Evolutionary conservation across 2,888 invertebrate species (phyloP), one percentile per base, ranked within the genome.

Genomic region (Caenorhabditis zanzibari): DNA sequence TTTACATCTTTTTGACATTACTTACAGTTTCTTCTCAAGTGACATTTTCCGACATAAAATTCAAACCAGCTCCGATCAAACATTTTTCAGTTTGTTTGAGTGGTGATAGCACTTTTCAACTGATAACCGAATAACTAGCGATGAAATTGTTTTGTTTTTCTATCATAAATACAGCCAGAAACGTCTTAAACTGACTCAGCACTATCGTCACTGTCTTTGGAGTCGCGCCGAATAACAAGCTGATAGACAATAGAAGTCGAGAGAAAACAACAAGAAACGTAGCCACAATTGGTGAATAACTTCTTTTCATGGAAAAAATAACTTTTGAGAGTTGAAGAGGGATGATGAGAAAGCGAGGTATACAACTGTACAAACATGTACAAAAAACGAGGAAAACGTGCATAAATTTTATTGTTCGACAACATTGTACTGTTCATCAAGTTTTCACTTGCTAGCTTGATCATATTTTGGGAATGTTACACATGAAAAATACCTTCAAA

Each of bases 1-100:
- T 61, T 63, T 52, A 38, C 52, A 38, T 56, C 35, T 1, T 19
- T 47, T 47, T 24, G 6, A 12, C 22, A 16, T n/a, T 19, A 81
- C 81, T 76, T 49, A 81, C 81, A 81, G 52, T 76, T 75, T 64
- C 81, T 69, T 52, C 71, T 69, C 71, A 81, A 69, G 16, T 71
- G 75, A 52, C 64, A 71, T 9, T 63, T 68, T 44, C 61, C 69
- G 16, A 52, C 74, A 49, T 75, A 81, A 56, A 81, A 81, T 54
- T 63, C 69, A 47, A 71, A 74, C 75, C 63, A 76, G 26, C 58
- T 56, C 38, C 52, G 79, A 61, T 71, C 63, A 56, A 26, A 38
- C 63, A 79, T 79, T 76, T 75, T 58, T 58, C 26, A 26, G 56
- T 54, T 26, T 44, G 66, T 28, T 56, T 24, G 38, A 47, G 68